These are phyloP conservation scores for Amiota communis DNA, from an alignment of 2,888 invertebrate genomes.

Conservation along the genomic window DNA sequence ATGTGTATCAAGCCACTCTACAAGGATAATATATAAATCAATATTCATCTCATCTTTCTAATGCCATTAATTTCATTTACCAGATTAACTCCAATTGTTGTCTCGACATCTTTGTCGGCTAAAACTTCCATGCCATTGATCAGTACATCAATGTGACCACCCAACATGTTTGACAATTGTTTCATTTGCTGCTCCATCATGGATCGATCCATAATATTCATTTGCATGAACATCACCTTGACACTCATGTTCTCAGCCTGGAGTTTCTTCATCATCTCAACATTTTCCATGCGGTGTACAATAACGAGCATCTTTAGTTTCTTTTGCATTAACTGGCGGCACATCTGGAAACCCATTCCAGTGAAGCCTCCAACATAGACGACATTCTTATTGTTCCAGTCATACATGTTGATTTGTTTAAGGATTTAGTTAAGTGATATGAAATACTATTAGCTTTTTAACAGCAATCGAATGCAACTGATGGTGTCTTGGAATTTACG, in stretches of 20 bases:
- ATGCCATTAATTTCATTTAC: constrained; percentile 46
- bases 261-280: constrained; percentile 65
- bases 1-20: constrained; percentile 67
- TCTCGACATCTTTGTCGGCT: constrained; percentile 68
- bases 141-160: constrained; percentile 67
- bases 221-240: constrained; percentile 62
- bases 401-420: constrained; percentile 56
- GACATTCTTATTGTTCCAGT: constrained; percentile 67
- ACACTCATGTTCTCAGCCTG: constrained; percentile 58
- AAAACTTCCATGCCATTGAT: constrained; percentile 67
- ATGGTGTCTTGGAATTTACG: background rate
- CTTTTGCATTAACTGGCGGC: constrained; percentile 65
- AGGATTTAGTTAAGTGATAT: background rate
- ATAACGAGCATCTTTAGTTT: constrained; percentile 64
- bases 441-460: background rate
- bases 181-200: constrained; percentile 64
- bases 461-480: background rate
- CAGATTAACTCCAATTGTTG: constrained; percentile 69
- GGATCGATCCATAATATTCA: constrained; percentile 60
- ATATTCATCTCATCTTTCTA: background rate
- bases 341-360: constrained; percentile 65
- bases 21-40: constrained; percentile 16
- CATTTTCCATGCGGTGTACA: constrained; percentile 67
- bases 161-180: constrained; percentile 57
- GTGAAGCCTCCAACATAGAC: constrained; percentile 66